phyloP scores from a whole-genome alignment of 1,140 invertebrate genomes.

The Vollenhovia emeryi region DNA sequence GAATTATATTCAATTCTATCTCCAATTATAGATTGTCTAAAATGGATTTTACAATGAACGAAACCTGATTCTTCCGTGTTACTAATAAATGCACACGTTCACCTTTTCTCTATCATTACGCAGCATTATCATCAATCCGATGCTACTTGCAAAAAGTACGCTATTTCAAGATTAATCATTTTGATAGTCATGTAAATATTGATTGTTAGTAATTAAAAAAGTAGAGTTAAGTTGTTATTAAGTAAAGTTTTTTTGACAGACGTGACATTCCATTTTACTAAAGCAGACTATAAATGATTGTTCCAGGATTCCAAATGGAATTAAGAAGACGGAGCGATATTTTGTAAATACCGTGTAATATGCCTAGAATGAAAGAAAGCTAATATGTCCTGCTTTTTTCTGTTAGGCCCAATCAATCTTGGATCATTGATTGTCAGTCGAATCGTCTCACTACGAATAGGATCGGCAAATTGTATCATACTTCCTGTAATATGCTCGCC shows the following conservation, averaged over 20 bases:
- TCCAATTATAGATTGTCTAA: slow-evolving; percentile 1
- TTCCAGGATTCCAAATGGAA: slow-evolving; percentile 79
- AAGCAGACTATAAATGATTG: slow-evolving; percentile 32
- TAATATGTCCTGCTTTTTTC: slow-evolving; percentile 73
- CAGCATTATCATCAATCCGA: background rate
- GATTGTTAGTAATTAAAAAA: background rate
- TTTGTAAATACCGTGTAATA: slow-evolving; percentile 83
- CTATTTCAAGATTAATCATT: background rate
- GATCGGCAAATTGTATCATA: slow-evolving; percentile 51
- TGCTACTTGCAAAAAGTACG: background rate
- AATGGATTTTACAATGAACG: slow-evolving; percentile 10
- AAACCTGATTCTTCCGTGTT: background rate
- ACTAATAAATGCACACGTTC: slow-evolving; percentile 40
- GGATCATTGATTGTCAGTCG: slow-evolving; percentile 37
- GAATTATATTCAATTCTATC: background rate
- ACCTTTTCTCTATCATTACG: slow-evolving; percentile 10
- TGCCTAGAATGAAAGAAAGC: slow-evolving; percentile 73
- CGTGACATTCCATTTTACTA: background rate
- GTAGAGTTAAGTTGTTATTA: slow-evolving; percentile 6
- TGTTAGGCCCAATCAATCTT: slow-evolving; percentile 51
- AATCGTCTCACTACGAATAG: slow-evolving; percentile 45
- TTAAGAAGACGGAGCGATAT: slow-evolving; percentile 72
- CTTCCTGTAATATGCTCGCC: slow-evolving; percentile 37
- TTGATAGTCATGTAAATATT: slow-evolving; percentile 8
- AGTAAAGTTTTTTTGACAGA: background rate